Evolutionary conservation across 92 coral and sea anemone species (phyloP), one percentile per base, ranked within the genome.

Genomic region (Palythoa grandiflora): DNA sequence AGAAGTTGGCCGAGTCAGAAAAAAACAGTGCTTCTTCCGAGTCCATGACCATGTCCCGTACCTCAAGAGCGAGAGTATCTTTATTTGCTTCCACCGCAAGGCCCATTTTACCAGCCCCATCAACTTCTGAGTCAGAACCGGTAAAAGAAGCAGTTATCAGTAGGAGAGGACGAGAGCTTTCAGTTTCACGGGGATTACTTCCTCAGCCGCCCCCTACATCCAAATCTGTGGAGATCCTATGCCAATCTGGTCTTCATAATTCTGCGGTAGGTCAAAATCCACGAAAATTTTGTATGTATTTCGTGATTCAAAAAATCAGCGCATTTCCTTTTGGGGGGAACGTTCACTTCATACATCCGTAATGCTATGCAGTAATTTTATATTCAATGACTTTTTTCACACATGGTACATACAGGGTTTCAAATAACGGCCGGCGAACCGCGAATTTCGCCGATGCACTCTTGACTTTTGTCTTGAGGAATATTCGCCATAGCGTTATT

Each of bases 91-190:
- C 74, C 44, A 65, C 71, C 17, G 35, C 71, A 65, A 65, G 71
- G 76, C 76, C 35, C n/a, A 71, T 71, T 52, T 71, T 71, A 71
- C 76, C n/a, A 38, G 76, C 66, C 76, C 76, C 76, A 71, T 71
- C 76, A 71, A 17, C 38, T 71, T 71, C 76, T 4, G 37, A 8
- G 76, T 71, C 85, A 55, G 74, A 80, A 80, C 63, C 9, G 9
- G 63, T 50, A 28, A 59, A 77, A 71, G 76, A 38, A 71, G 51
- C 38, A 20, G 14, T 3, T 20, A 71, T 71, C 47, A 20, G 75
- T 20, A 57, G 63, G 14, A 71, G 36, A 71, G 52, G 52, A 71
- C 76, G 76, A 71, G 14, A 71, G 37, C 76, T 71, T 71, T 52
- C 52, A 71, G 1, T 71, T 71, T 52, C 52, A 71, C 1, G 51